Conservation (phyloP, 2,797 vertebrate species). For the Acanthurus lineatus region DNA sequence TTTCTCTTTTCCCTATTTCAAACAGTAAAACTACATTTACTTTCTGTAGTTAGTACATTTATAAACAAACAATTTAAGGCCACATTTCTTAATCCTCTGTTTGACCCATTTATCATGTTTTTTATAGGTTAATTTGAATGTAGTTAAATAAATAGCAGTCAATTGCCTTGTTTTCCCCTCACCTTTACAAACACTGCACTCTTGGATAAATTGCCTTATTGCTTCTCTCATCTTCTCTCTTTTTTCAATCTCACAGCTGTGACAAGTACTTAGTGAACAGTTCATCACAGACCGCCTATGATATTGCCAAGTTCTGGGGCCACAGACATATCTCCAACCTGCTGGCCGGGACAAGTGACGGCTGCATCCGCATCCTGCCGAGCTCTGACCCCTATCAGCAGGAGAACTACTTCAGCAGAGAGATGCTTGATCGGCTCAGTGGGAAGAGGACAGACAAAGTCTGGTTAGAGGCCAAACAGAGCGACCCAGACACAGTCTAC, state of each 20-base stretch:
- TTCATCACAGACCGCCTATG: conserved; percentile 91
- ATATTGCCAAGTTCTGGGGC: conserved; percentile 95
- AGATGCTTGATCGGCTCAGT: conserved; percentile 90
- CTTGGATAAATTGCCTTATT: too few species aligned
- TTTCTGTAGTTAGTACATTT: too few species aligned
- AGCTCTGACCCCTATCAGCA: conserved; percentile 58
- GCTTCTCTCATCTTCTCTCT: background rate
- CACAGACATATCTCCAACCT: conserved; percentile 89
- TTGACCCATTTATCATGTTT: too few species aligned
- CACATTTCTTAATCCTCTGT: too few species aligned
- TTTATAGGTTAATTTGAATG: too few species aligned
- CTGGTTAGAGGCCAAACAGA: conserved; percentile 88
- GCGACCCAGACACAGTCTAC: conserved; percentile 85
- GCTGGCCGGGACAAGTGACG: conserved; percentile 75
- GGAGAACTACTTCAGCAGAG: conserved; percentile 91
- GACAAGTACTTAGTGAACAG: conserved; percentile 88
- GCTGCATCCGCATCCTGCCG: conserved; percentile 71
- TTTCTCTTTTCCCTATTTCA: too few species aligned
- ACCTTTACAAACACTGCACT: background rate
- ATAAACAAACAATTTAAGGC: too few species aligned
- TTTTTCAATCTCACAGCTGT: conserved; percentile 80
- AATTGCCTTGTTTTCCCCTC: background rate
- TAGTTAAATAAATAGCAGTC: too few species aligned
- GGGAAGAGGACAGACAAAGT: conserved; percentile 87
- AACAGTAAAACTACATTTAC: too few species aligned